Evolutionary conservation across 2,888 invertebrate species (phyloP).

Genomic region (Lasiommata megera): DNA sequence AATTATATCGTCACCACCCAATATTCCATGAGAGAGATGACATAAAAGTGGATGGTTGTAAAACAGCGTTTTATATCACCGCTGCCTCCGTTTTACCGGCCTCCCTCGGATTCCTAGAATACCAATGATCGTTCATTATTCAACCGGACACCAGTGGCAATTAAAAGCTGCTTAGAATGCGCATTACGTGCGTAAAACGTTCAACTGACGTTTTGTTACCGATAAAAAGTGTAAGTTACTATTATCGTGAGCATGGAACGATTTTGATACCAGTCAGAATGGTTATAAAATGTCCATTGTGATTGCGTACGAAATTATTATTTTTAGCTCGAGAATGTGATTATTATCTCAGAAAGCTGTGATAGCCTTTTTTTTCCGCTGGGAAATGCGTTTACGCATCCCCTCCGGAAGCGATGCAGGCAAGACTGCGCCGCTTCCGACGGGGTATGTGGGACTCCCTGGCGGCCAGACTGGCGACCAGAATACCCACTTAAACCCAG

Average conservation of each 20-base stretch:
- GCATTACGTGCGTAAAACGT: constrained; percentile 44
- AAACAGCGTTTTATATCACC: constrained; percentile 22
- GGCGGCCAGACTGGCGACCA: too few relatives aligned
- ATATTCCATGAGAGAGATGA: constrained; percentile 5
- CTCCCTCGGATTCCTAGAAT: constrained; percentile 52
- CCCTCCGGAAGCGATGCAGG: too few relatives aligned
- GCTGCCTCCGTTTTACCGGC: constrained; percentile 34
- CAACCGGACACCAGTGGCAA: constrained; percentile 54
- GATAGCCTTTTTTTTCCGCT: too few relatives aligned
- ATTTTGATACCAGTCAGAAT: constrained; percentile 59
- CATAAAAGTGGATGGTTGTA: constrained; percentile 20
- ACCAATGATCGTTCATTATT: constrained; percentile 61
- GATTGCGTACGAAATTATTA: not conserved
- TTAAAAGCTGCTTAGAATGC: constrained; percentile 74
- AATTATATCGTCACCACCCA: constrained; percentile 3
- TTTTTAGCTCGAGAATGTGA: too few relatives aligned
- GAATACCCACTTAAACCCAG: too few relatives aligned
- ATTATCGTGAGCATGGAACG: constrained; percentile 45
- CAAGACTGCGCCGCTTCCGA: too few relatives aligned
- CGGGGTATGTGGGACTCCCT: too few relatives aligned
- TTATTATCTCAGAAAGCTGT: too few relatives aligned
- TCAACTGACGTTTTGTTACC: constrained; percentile 59
- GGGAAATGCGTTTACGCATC: too few relatives aligned
- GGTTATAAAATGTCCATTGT: constrained; percentile 38
- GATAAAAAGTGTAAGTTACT: constrained; percentile 66